Conservation (phyloP, 30 jellyfish, hydroid and myxozoan species). For the Turritopsis dohrnii region DNA sequence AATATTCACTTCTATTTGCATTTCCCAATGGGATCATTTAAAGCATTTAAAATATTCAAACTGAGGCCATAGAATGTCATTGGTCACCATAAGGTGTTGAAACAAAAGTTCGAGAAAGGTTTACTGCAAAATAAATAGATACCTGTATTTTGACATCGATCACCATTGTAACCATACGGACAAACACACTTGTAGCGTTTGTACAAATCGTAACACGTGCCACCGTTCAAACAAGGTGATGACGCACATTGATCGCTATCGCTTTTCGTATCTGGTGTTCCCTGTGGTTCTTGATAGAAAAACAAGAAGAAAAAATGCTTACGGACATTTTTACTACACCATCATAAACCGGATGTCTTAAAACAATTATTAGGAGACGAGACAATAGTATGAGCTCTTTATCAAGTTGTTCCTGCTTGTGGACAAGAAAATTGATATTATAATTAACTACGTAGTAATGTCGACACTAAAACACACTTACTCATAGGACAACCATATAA, state of each 20-base stretch:
- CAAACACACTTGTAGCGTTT: conserved; percentile 66
- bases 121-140: background rate
- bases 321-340: no score
- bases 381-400: no score
- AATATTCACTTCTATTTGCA: no score
- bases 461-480: no score
- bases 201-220: conserved; percentile 68
- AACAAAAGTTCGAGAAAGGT: background rate
- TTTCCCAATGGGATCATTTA: no score
- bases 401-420: no score
- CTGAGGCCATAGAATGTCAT: no score
- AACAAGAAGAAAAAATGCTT: background rate
- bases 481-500: conserved; percentile 89
- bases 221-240: conserved; percentile 83
- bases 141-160: conserved; percentile 49
- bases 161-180: conserved; percentile 67
- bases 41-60: no score
- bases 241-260: conserved; percentile 65
- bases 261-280: conserved; percentile 51
- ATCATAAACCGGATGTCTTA: no score
- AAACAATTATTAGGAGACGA: no score
- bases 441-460: no score
- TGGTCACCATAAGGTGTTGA: background rate
- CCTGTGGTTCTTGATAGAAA: conserved; percentile 79
- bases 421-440: no score